phyloP scores from a whole-genome alignment of 2,797 vertebrate genomes.

The Siniperca undulata region DNA sequence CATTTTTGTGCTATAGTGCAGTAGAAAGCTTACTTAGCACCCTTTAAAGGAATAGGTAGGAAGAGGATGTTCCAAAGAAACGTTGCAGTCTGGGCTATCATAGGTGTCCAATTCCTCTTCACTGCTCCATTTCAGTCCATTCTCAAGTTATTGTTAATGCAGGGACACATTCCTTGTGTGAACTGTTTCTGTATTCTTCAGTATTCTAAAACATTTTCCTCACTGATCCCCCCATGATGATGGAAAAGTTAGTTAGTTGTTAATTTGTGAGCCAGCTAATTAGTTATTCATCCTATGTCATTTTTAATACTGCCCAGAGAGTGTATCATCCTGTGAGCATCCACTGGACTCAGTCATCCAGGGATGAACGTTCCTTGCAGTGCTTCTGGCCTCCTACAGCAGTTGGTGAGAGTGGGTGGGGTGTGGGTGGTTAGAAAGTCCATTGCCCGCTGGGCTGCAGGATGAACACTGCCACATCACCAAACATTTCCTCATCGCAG shows the following conservation, averaged over 20 bases:
- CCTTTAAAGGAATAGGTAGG: slow-evolving; percentile 15
- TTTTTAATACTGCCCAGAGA: slow-evolving; percentile 67
- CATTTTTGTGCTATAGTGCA: neutral
- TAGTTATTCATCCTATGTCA: slow-evolving; percentile 69
- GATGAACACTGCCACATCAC: slow-evolving; percentile 56
- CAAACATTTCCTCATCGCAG: slow-evolving; percentile 69
- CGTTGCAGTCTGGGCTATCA: neutral
- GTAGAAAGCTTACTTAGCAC: slow-evolving; percentile 2
- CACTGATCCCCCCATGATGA: slow-evolving; percentile 43
- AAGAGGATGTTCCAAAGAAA: slow-evolving; percentile 15
- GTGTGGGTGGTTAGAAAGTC: slow-evolving; percentile 59
- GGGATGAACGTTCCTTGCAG: slow-evolving; percentile 62
- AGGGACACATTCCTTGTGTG: slow-evolving; percentile 15
- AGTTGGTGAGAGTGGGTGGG: slow-evolving; percentile 43
- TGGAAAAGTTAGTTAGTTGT: slow-evolving; percentile 46
- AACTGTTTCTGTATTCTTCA: slow-evolving; percentile 1
- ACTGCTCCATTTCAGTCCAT: slow-evolving; percentile 34
- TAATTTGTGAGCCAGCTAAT: slow-evolving; percentile 62
- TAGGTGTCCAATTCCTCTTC: slow-evolving; percentile 17
- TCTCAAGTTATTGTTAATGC: slow-evolving; percentile 34
- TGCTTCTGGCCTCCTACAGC: slow-evolving; percentile 60
- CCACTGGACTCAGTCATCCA: slow-evolving; percentile 63
- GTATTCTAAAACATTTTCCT: slow-evolving; percentile 42
- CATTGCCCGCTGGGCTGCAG: slow-evolving; percentile 66
- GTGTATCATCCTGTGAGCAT: slow-evolving; percentile 64